Base-by-base conservation (phyloP, 2,888 invertebrate species). In the Cerastis rubricosa region DNA sequence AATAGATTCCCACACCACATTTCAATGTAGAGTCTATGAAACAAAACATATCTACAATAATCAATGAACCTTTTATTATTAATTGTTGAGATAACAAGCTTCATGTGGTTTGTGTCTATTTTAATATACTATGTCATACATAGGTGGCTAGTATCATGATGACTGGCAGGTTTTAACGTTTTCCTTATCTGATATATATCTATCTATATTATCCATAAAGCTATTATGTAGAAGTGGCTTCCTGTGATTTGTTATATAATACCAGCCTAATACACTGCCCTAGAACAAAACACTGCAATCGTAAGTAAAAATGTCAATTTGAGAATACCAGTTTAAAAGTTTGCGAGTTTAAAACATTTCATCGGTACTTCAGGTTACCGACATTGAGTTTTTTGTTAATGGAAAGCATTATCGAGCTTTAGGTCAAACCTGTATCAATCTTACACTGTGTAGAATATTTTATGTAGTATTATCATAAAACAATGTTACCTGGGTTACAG, bases 91-190 rank as follows among this genome's bases (percentile, higher is more conserved):
- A 68, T 78, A 78, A 78, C 11, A 29, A 43, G 6, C 43, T 29
- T 68, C 43, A 43, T 43, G 43, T 68, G 19, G 68, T 49, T 29
- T 7, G 2, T 59, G n/a, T 76, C 67, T 76, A 59, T 76, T 67
- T 76, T 45, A 51, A 14, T n/a, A 9, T 76, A 49, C 67, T 45
- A 25, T 67, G 67, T 77, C 57, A 76, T 77, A 43, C 19, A 22
- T 61, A 45, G 29, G 12, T 43, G 29, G 43, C 43, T 59, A 40
- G n/a, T 80, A 51, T 65, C 72, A 78, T 35, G n/a, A 80, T 78
- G 73, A 78, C 73, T 63, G 74, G 80, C 74, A 80, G 17, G 19
- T 73, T 43, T 54, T 17, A 17, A 59, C 0, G 0, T 63, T 72
- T 67, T 63, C 29, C 73, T 66, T 73, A 63, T 73, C 61, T 54